Conservation (phyloP, 2,888 invertebrate species). For the Odontothrips loti region DNA sequence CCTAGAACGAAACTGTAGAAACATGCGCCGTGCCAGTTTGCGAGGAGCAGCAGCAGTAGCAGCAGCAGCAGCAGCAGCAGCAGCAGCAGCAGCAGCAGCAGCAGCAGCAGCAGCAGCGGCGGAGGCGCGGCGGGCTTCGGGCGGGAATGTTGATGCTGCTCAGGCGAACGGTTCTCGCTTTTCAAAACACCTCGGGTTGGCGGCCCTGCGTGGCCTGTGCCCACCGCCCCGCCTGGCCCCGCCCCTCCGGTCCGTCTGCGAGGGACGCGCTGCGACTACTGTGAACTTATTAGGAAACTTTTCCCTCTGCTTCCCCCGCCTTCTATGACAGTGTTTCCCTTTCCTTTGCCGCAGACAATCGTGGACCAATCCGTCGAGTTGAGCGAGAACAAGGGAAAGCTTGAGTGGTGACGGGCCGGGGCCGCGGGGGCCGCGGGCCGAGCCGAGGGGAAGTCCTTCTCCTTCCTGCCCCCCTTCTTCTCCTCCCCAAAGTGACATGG, state of each 20-base stretch:
- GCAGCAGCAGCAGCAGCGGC: no score
- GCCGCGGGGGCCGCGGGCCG: no score
- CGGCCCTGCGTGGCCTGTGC: background rate
- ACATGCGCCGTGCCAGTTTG: no score
- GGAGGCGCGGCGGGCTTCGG: no score
- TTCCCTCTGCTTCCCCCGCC: background rate
- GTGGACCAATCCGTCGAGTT: background rate
- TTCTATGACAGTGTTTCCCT: background rate
- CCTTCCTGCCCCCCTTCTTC: no score
- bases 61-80: no score
- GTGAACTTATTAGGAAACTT: conserved; percentile 20
- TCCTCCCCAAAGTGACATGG: background rate
- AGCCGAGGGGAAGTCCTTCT: background rate
- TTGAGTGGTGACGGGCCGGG: no score
- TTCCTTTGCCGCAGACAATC: background rate
- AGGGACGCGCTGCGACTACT: background rate
- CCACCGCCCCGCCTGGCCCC: background rate
- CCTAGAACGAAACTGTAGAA: no score
- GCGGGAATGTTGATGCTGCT: background rate
- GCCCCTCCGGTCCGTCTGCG: background rate
- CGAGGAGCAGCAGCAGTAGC: no score
- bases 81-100: no score
- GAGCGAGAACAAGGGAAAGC: no score
- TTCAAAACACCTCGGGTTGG: background rate
- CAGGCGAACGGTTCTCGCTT: background rate